Conservation (phyloP, 1,140 invertebrate species). For the Mya arenaria region DNA sequence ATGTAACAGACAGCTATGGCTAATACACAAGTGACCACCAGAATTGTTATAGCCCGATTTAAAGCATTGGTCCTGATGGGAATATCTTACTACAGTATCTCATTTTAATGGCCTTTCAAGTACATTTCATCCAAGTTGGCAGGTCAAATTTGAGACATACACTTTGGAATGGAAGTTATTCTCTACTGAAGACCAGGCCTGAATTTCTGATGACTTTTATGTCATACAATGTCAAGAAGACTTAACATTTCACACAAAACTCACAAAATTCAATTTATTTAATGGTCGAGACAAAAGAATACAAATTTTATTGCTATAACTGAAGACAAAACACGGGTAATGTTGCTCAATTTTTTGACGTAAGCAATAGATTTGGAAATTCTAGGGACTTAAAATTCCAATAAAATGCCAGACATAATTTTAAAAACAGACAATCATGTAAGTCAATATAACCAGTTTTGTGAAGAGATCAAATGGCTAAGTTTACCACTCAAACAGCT, state of each 20-base stretch:
- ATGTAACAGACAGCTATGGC: too few relatives aligned
- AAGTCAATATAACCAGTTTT: too few relatives aligned
- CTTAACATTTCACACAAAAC: slow-evolving; percentile 27
- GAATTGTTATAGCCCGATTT: too few relatives aligned
- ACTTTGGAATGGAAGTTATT: slow-evolving; percentile 49
- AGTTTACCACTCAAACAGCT: too few relatives aligned
- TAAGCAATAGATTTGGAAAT: not conserved
- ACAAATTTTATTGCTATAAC: slow-evolving; percentile 45
- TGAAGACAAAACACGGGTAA: slow-evolving; percentile 17
- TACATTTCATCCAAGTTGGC: slow-evolving; percentile 42
- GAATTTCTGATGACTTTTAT: slow-evolving; percentile 55
- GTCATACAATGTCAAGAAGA: slow-evolving; percentile 32
- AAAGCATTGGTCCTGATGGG: too few relatives aligned
- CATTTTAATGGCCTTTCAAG: slow-evolving; percentile 40
- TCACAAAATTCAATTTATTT: slow-evolving; percentile 59
- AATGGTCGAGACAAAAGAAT: slow-evolving; percentile 52
- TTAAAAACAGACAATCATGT: slow-evolving; percentile 5
- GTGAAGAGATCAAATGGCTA: too few relatives aligned
- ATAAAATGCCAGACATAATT: slow-evolving; percentile 25
- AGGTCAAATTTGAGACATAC: slow-evolving; percentile 35
- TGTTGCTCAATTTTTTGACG: not conserved
- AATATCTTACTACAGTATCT: too few relatives aligned
- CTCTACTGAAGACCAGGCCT: slow-evolving; percentile 22
- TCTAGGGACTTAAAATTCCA: not conserved
- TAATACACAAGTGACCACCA: too few relatives aligned